Conservation (phyloP, 2,113 vertebrate species). For the Neodon shergylaensis region DNA sequence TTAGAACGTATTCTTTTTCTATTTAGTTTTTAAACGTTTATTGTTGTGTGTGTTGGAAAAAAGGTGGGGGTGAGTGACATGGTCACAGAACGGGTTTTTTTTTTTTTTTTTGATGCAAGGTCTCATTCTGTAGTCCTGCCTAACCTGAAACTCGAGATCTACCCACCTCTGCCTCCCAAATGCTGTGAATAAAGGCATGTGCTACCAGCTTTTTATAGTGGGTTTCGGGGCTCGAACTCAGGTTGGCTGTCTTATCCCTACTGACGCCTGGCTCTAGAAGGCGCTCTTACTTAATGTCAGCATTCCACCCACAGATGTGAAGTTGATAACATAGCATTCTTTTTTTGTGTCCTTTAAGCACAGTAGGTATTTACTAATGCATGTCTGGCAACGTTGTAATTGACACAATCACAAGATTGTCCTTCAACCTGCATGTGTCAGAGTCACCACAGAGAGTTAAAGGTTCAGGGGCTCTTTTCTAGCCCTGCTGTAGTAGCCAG, state of each 20-base stretch:
- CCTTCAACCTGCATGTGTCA: background rate
- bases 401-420: background rate
- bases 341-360: slow-evolving; percentile 3
- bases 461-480: background rate
- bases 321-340: background rate
- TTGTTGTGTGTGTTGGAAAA: background rate
- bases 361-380: background rate
- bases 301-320: background rate
- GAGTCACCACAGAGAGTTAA: background rate
- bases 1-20: slow-evolving; percentile 14
- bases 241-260: background rate
- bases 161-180: background rate
- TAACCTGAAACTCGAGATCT: background rate
- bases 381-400: background rate
- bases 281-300: background rate
- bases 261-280: background rate
- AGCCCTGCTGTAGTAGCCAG: background rate
- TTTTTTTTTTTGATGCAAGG: background rate
- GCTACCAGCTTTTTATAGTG: background rate
- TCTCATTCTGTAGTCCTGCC: background rate
- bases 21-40: background rate
- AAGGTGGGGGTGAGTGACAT: background rate
- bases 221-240: background rate
- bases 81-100: background rate
- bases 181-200: background rate